Base-by-base conservation (phyloP, 1,140 invertebrate genomes). In the Ceratitis capitata region DNA sequence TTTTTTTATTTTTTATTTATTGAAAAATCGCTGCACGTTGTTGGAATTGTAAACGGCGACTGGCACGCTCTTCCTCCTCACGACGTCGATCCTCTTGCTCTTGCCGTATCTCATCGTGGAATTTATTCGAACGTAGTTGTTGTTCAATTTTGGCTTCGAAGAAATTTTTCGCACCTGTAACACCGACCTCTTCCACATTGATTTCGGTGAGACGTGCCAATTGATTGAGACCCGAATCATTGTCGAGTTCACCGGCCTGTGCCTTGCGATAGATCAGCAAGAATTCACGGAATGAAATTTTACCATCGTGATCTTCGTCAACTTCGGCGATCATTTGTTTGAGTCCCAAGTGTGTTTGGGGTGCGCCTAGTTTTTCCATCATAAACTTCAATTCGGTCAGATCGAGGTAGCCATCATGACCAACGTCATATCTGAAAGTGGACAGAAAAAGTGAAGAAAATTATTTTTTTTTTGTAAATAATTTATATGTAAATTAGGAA, bases 281-380 rank as follows among this genome's bases (percentile, higher is more conserved):
- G 90, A 98, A 98, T 94, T 98, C 98, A 92, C 97, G 95, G 92
- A 98, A 99, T 87, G 96, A 97, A 86, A 98, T 97, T 89, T 96
- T 96, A 47, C 95, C 95, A 90, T 98, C 98, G 29, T 94, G 92
- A 89, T 99, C 98, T 92, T 98, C 97, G 90, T 98, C 98, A 19
- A 98, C 96, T 92, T 98, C 97, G 85, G 96, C 94, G 87, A 99
- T 99, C 98, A 99, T 99, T 49, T 95, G 95, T 91, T 99, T 99
- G 7, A 99, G 93, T 0, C 96, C 96, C 4, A 99, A 92, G 92
- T 99, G 98, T 10, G 98, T 99, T 92, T 99, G 98, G 16, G 98
- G 97, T 12, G 96, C 97, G 26, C 96, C 97, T n/a, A 99, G 92
- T 69, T 97, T 96, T 92, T 99, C 98, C 98, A 99, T 99, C 97